Base-by-base conservation (phyloP, 2,113 vertebrate genomes). In the Rana temporaria region DNA sequence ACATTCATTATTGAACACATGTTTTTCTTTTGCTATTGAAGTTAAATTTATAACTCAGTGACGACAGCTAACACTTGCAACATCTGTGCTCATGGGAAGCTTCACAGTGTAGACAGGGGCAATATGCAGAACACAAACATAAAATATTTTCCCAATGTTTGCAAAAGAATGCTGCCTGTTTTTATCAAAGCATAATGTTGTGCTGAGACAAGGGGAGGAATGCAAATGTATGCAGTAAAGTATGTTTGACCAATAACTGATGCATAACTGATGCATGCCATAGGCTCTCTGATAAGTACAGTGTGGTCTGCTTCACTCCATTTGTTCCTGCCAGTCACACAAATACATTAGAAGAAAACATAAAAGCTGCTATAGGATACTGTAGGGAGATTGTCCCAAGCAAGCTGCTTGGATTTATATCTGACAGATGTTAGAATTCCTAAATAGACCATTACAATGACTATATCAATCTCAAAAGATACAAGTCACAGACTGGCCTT, bases 261-360 rank as follows among this genome's bases (percentile, higher is more conserved):
- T 12, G 34, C 78, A 69, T 67, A 42, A 69, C 38, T 66, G 22
- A 74, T 12, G 34, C 78, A 75, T 22, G 32, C 9, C 17, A 48
- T 18, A 85, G 84, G 32, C n/a, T 19, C 5, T 18, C 6, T 85
- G 83, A 80, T 84, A 55, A 60, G 22, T 26, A 73, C 20, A 22
- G 20, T 65, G 68, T 80, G 81, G 59, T 78, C 85, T 12, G 42
- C 12, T 85, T 81, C 79, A 69, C 24, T 20, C 80, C 89, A 86
- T 77, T 81, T 89, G 87, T 67, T 82, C 32, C 76, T 86, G 85
- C 83, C 85, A 87, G 65, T 90, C 85, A 85, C 59, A 63, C 48
- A 79, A 63, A 26, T 77, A 69, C 83, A 82, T 62, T 55, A 84
- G 67, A 78, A 77, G 42, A 48, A 62, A 72, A 26, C 52, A 32